Base-by-base conservation (phyloP, 2,113 vertebrate species). In the Saimiri boliviensis region DNA sequence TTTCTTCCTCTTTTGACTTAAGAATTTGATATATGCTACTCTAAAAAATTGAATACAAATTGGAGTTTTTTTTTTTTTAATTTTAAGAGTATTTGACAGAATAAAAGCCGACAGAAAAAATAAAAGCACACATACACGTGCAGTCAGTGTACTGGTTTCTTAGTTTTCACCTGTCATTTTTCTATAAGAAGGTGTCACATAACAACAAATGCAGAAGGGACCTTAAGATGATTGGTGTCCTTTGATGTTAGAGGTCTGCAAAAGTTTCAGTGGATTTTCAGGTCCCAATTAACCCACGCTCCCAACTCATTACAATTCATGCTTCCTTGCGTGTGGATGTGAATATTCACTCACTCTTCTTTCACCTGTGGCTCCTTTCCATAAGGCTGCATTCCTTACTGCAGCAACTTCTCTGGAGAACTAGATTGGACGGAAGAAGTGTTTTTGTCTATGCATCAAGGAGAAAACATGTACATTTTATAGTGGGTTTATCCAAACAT, bases 291-390 rank as follows among this genome's bases (percentile, higher is more conserved):
- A 0, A 5, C 71, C 23, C 4, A 12, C 17, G 23, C 21, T 6
- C 40, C 35, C 1, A 30, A 37, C 52, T 23, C 8, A 2, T 30
- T n/a, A 16, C 19, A 2, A 8, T 30, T 79, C 1, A 0, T 10
- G 17, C 6, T 70, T 91, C 25, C 66, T 27, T 58, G 3, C 3
- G 3, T 1, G 0, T 9, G 30, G 52, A 47, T 20, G 37, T 7
- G 23, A 35, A 27, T 16, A 3, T 13, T 13, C 2, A 20, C 77
- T 2, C 1, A 5, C 5, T 3, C 6, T 47, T 19, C 10, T n/a
- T 12, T 68, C n/a, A 17, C 4, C 14, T 14, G 5, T 2, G 25
- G 0, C 14, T n/a, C 17, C 40, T 58, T 71, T 70, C n/a, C 54
- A 1, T 37, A 13, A 52, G 17, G 21, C 42, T 21, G 2, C 42